Conservation (phyloP, 2,797 vertebrate species). For the Liparis tanakae region DNA sequence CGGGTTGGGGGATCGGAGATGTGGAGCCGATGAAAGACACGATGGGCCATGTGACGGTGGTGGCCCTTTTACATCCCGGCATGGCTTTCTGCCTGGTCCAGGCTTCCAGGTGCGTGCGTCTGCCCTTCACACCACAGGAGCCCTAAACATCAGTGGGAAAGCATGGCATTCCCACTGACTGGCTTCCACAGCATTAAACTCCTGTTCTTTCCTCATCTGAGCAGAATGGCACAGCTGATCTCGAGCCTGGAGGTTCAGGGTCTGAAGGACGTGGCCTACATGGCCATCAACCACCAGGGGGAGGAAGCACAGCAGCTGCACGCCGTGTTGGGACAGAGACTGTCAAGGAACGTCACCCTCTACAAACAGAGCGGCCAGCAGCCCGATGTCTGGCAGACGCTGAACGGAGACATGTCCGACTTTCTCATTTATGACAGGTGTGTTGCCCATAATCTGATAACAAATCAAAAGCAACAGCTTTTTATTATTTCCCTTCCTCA, state of each 20-base stretch:
- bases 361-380: constrained; percentile 87
- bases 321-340: constrained; percentile 76
- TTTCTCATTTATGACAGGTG: constrained; percentile 96
- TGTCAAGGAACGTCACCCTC: constrained; percentile 86
- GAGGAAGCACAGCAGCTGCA: constrained; percentile 80
- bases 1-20: constrained; percentile 86
- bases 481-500: constrained; percentile 11
- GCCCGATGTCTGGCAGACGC: constrained; percentile 89
- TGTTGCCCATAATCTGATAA: constrained; percentile 18
- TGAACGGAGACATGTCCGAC: constrained; percentile 91
- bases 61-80: constrained; percentile 93
- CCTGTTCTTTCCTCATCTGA: background rate
- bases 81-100: constrained; percentile 93
- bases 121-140: background rate
- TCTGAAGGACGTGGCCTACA: constrained; percentile 85
- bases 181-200: background rate
- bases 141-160: background rate
- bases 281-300: constrained; percentile 91
- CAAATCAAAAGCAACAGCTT: background rate
- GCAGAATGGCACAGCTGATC: constrained; percentile 90
- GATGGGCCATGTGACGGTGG: constrained; percentile 87
- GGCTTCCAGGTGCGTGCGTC: constrained; percentile 87
- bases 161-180: background rate
- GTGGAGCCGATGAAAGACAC: constrained; percentile 87
- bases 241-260: constrained; percentile 86